Conservation (phyloP, 1,140 invertebrate genomes). For the Pemphigus obesinymphae region DNA sequence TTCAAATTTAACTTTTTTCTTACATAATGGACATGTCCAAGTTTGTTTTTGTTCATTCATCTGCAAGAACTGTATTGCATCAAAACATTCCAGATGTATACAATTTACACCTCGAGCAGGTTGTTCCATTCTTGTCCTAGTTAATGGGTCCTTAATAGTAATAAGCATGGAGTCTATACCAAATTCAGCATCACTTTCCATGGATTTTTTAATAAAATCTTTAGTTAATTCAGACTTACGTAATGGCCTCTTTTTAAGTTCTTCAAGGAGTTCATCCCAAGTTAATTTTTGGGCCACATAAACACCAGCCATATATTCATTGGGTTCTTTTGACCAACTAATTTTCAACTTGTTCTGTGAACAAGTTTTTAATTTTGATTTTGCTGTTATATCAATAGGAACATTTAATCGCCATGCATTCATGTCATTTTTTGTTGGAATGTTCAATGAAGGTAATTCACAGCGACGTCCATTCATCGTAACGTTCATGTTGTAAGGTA, state of each 20-base stretch:
- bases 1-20: slow-evolving; percentile 56
- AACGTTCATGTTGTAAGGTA: slow-evolving; percentile 27
- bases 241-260: slow-evolving; percentile 19
- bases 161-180: slow-evolving; percentile 7
- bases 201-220: slow-evolving; percentile 11
- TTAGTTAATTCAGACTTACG: neutral
- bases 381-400: slow-evolving; percentile 15
- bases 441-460: slow-evolving; percentile 20
- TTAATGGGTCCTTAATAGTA: slow-evolving; percentile 66
- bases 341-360: slow-evolving; percentile 26
- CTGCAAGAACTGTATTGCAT: slow-evolving; percentile 88
- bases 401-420: slow-evolving; percentile 25
- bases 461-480: slow-evolving; percentile 12
- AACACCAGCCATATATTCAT: slow-evolving; percentile 20
- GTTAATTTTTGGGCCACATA: slow-evolving; percentile 12
- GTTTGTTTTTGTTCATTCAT: slow-evolving; percentile 99
- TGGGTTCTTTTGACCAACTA: slow-evolving; percentile 14
- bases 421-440: slow-evolving; percentile 15
- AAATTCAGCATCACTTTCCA: slow-evolving; percentile 18
- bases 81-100: slow-evolving; percentile 95
- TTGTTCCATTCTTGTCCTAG: slow-evolving; percentile 88
- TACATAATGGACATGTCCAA: slow-evolving; percentile 97
- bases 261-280: slow-evolving; percentile 4
- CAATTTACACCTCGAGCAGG: slow-evolving; percentile 87
- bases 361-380: slow-evolving; percentile 26